Evolutionary conservation across 1,140 invertebrate genomes (phyloP), one percentile per base, ranked within the genome.

Genomic region (Atopsyche davidsoni): DNA sequence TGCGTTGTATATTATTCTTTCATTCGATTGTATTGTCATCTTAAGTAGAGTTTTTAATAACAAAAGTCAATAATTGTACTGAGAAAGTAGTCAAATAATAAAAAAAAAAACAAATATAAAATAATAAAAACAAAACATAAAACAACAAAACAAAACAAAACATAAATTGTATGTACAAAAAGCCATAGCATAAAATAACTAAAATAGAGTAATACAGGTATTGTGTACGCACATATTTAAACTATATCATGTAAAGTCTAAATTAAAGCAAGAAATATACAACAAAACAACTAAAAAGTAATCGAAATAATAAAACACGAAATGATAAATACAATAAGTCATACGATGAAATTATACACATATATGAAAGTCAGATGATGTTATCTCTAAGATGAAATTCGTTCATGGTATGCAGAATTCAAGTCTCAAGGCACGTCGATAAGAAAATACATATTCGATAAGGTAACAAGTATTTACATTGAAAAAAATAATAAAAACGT

Each of bases 91-190:
- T 53, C 41, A 48, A 44, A 44, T 52, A 48, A 24, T 34, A 47
- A 51, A 50, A 23, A 23, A 55, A 23, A 55, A 51, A 34, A 46
- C 44, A 55, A 48, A 49, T 45, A 45, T 21, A 46, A 23, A 45
- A 50, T 35, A 25, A 55, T 50, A 35, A 49, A 49, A 57, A 24
- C 28, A 42, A 47, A 57, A 57, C 40, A 32, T 53, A 52, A 53
- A 57, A 40, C 39, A 42, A n/a, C 42, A 57, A 57, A 51, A 14
- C 13, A 52, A 41, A 57, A 57, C 49, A 43, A 41, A 43, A 48
- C 45, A 46, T 48, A 53, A 46, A 57, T 46, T 39, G 36, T 57
- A 57, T 57, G 46, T 57, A 57, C 55, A 57, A 46, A 49, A 57
- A 46, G 38, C 24, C 40, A 34, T 41, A 19, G 39, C 18, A 24